Base-by-base conservation (phyloP, 2,113 vertebrate species). In the Axis porcinus region DNA sequence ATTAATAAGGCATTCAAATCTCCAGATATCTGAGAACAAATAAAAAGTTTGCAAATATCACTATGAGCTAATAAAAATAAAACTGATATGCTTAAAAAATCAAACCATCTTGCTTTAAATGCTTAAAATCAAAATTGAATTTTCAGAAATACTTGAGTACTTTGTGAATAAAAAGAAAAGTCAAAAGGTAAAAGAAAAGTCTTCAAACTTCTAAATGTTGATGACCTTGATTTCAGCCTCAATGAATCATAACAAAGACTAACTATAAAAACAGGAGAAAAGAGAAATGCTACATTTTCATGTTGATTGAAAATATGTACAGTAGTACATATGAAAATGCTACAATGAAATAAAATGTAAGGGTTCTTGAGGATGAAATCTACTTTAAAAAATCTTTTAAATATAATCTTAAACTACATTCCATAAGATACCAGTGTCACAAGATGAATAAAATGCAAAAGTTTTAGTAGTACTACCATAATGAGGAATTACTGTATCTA, bases 21-120 rank as follows among this genome's bases (percentile, higher is more conserved):
- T 93, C 14, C 21, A 52, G 88, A 89, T 55, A 67, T 16, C 13
- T 36, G 87, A 91, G 40, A 84, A 17, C 2, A 74, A 89, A 97
- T 81, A 27, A 83, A 67, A 87, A 21, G 2, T 60, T 64, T 74
- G 10, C 33, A 93, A 91, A 94, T 82, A 67, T 88, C 27, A 45
- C 47, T 81, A 91, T 91, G 43, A 60, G 21, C 54, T 91, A 47
- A 70, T 95, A 88, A 94, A 95, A 94, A 90, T 33, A 78, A 93
- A 82, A 76, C 9, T 52, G 7, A 21, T 36, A 60, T 52, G 10
- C 28, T 13, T 81, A 67, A 81, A 86, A n/a, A 58, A 81, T 57
- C 16, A 43, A 91, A 70, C 43, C 12, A 60, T 47, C 23, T 87
- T 83, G 36, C 13, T 30, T 97, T 86, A 94, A 96, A n/a, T 79